Evolutionary conservation across 2,797 vertebrate species (phyloP).

Genomic region (Streptopelia turtur): DNA sequence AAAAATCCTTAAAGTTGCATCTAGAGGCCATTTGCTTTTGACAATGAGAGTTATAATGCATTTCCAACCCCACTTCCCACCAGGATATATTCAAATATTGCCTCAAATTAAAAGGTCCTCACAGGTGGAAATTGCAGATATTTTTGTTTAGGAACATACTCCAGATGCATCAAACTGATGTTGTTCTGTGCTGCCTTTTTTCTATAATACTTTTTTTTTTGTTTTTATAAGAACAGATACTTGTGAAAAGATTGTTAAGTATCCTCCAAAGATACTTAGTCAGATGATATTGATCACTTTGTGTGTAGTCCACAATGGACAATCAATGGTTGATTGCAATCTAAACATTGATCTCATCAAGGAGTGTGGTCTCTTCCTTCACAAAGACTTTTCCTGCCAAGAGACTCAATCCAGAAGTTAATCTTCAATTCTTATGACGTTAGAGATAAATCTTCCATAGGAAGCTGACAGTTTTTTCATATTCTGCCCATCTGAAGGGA

Average conservation of each 20-base stretch:
- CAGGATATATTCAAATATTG: neutral
- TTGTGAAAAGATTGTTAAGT: no score
- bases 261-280: neutral
- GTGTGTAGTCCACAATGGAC: neutral
- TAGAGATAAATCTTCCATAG: neutral
- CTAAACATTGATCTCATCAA: neutral
- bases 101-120: neutral
- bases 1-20: neutral
- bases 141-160: accelerated
- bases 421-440: neutral
- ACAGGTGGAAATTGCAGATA: neutral
- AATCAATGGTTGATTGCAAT: neutral
- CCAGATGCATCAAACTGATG: neutral
- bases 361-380: neutral
- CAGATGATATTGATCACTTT: neutral
- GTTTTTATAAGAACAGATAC: neutral
- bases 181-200: neutral
- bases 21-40: neutral
- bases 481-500: neutral
- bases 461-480: neutral
- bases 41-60: neutral
- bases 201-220: accelerated
- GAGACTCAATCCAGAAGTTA: neutral
- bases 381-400: neutral
- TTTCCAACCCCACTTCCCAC: neutral